Conservation (phyloP, 2,113 vertebrate species). For the Miniopterus natalensis region DNA sequence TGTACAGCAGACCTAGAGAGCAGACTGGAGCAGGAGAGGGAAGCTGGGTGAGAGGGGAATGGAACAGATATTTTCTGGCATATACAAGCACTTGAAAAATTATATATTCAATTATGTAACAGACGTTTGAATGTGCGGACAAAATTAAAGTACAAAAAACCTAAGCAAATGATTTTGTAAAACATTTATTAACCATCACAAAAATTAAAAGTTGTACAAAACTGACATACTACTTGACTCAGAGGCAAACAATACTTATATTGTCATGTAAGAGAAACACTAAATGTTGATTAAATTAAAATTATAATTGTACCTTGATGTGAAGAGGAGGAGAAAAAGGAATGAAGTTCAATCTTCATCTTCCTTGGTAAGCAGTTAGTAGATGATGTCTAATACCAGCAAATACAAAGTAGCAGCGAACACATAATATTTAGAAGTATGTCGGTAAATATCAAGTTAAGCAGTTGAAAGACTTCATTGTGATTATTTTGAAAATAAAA, state of each 20-base stretch:
- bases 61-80: background rate
- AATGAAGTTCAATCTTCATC: background rate
- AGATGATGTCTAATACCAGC: background rate
- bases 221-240: background rate
- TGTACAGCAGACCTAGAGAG: background rate
- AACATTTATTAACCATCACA: background rate
- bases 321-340: background rate
- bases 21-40: background rate
- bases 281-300: background rate
- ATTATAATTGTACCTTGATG: background rate
- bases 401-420: conserved; percentile 15
- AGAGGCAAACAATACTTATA: background rate
- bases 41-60: background rate
- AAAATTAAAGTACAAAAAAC: background rate
- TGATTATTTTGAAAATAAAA: conserved; percentile 56
- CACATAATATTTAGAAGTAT: background rate
- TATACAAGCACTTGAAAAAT: background rate
- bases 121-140: background rate
- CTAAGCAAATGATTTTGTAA: conserved; percentile 18
- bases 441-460: background rate
- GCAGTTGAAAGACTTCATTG: background rate
- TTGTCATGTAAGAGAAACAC: background rate
- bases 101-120: background rate
- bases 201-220: background rate
- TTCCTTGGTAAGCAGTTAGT: background rate